Evolutionary conservation across 2,113 vertebrate genomes (phyloP).

Genomic region (Neolamprologus fasciatus): DNA sequence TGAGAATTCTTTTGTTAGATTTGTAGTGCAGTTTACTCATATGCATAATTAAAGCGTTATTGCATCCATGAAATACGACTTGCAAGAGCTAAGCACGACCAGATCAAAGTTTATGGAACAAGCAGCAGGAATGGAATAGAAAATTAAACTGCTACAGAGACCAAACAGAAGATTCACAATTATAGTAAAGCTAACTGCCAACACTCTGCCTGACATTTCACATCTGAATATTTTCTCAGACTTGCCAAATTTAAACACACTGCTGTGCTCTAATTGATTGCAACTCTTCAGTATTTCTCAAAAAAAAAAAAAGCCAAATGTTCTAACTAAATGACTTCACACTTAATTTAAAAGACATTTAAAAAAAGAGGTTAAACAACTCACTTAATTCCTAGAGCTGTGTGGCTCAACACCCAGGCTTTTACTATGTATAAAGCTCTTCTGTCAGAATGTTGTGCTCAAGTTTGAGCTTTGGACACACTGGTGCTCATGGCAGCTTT

Average conservation of each 20-base stretch:
- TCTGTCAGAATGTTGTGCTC: neutral
- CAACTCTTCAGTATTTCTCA: neutral
- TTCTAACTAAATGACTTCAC: neutral
- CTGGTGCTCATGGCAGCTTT: constrained; percentile 8
- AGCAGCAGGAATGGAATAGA: neutral
- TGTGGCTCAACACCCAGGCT: neutral
- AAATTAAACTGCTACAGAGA: neutral
- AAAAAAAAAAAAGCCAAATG: neutral
- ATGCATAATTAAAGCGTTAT: neutral
- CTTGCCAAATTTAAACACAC: neutral
- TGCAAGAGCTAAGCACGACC: neutral
- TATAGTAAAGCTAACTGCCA: neutral
- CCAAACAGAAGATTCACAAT: neutral
- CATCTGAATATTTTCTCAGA: neutral
- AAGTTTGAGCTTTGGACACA: constrained; percentile 63
- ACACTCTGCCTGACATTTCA: neutral
- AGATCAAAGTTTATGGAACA: neutral
- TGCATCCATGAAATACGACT: neutral
- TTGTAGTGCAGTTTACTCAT: neutral
- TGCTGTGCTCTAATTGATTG: neutral
- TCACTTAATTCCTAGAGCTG: constrained; percentile 5
- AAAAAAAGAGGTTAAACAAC: neutral
- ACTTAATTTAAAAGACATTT: neutral
- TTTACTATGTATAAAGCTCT: neutral
- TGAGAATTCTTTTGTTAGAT: neutral